Conservation (phyloP, 2,113 vertebrate genomes). For the Lasiurus cinereus region DNA sequence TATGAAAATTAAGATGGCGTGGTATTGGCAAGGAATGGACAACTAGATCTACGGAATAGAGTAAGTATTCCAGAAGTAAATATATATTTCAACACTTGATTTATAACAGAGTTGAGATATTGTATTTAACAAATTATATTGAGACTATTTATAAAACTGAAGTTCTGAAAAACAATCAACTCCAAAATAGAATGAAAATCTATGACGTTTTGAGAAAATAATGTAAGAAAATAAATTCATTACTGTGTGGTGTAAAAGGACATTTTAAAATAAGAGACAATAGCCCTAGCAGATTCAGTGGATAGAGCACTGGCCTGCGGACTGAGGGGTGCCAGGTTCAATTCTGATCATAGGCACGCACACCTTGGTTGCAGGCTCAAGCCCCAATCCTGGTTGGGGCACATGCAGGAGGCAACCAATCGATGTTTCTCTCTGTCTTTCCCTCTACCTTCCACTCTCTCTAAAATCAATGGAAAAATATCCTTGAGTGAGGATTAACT, state of each 20-base stretch:
- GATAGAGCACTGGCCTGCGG: too few relatives aligned
- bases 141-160: neutral
- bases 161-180: neutral
- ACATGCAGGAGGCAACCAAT: too few relatives aligned
- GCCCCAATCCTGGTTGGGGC: too few relatives aligned
- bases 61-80: neutral
- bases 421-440: too few relatives aligned
- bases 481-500: too few relatives aligned
- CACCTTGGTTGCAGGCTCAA: too few relatives aligned
- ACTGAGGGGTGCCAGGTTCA: too few relatives aligned
- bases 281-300: neutral
- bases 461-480: too few relatives aligned
- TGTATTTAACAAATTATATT: constrained; percentile 40
- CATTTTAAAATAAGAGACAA: constrained; percentile 53
- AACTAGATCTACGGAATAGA: neutral
- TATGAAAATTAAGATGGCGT: neutral
- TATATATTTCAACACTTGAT: neutral
- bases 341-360: too few relatives aligned
- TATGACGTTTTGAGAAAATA: constrained; percentile 10
- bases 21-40: neutral
- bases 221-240: neutral
- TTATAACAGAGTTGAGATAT: neutral
- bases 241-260: neutral
- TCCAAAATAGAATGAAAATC: constrained; percentile 16
- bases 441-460: too few relatives aligned